phyloP scores from a whole-genome alignment of 2,888 invertebrate species.

The Eupithecia subfuscata region DNA sequence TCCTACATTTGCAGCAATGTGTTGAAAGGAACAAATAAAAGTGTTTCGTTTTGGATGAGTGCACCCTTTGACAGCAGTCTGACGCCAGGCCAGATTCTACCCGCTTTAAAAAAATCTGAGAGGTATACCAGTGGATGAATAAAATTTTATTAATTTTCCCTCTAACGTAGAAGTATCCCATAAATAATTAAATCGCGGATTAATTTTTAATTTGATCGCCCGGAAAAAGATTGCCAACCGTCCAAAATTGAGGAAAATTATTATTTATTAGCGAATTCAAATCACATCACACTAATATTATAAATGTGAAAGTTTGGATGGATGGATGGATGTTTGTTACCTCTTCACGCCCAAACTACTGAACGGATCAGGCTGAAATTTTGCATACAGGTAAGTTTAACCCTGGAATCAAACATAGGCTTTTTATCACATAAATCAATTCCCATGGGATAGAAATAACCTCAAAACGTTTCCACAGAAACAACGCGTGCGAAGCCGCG shows the following conservation, averaged over 20 bases:
- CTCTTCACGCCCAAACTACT: too few species aligned
- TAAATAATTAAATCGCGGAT: conserved; percentile 6
- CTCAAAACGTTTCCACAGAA: too few species aligned
- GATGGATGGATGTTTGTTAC: too few species aligned
- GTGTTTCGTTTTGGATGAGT: conserved; percentile 58
- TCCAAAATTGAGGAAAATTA: neutral
- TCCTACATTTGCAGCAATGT: conserved; percentile 24
- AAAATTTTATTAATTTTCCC: conserved; percentile 32
- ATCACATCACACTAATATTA: too few species aligned
- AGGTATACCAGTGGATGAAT: conserved; percentile 50
- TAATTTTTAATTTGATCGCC: conserved; percentile 8
- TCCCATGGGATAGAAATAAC: too few species aligned
- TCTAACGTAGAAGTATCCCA: neutral
- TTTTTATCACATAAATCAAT: too few species aligned
- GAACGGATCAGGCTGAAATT: too few species aligned
- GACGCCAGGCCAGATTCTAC: conserved; percentile 46
- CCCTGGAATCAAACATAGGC: too few species aligned
- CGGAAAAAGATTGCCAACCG: neutral
- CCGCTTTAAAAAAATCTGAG: conserved; percentile 44
- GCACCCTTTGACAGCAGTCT: conserved; percentile 52
- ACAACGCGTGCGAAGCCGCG: too few species aligned
- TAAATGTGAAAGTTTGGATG: too few species aligned
- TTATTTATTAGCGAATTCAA: neutral
- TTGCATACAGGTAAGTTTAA: too few species aligned
- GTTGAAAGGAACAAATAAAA: conserved; percentile 46